Base-by-base conservation (phyloP, 2,113 vertebrate species). In the Malurus elegans region DNA sequence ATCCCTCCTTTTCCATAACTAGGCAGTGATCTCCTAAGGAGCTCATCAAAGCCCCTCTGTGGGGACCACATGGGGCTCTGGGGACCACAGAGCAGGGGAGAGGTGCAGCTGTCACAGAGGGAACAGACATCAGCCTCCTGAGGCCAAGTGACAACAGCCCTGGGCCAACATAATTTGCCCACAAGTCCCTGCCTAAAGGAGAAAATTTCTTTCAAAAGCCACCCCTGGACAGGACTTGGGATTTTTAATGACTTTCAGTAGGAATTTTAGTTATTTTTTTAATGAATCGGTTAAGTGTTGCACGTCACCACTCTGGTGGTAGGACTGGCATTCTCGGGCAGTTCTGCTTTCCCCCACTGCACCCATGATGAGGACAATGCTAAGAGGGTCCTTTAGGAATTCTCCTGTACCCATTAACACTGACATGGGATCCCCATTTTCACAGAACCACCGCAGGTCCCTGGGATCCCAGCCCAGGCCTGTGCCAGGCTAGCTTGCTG, bases 61-160 rank as follows among this genome's bases (percentile, higher is more conserved):
- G 0, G 32, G 19, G 51, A 54, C 26, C 1, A 0, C 4, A 7
- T 1, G 8, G 16, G 12, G 36, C 34, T 50, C 38, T 54, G 44
- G 38, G 10, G 10, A 69, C 26, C 72, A 29, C 3, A 1, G 67
- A 36, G 48, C 14, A 71, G 17, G 17, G 31, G 5, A 81, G 60
- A 70, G 18, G 18, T 29, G 36, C 53, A 51, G 42, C 19, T 57
- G 7, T 18, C 45, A 17, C 34, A 79, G 53, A 26, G 4, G 17
- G 67, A 69, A 69, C 0, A 1, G 26, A 8, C 36, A 51, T 20
- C 62, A 32, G 9, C 12, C 14, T 72, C 50, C 60, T 9, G 36
- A 56, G 56, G 48, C 31, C 72, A 76, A 23, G 21, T 23, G 47
- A 78, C 20, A 66, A 21, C 9, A 23, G 42, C 25, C 29, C 44